A percentile compares a stretch with the other conserved stretches of the same genome.
Evolutionary conservation across 1,140 invertebrate genomes (phyloP).

Genomic region (Conus betulinus): DNA sequence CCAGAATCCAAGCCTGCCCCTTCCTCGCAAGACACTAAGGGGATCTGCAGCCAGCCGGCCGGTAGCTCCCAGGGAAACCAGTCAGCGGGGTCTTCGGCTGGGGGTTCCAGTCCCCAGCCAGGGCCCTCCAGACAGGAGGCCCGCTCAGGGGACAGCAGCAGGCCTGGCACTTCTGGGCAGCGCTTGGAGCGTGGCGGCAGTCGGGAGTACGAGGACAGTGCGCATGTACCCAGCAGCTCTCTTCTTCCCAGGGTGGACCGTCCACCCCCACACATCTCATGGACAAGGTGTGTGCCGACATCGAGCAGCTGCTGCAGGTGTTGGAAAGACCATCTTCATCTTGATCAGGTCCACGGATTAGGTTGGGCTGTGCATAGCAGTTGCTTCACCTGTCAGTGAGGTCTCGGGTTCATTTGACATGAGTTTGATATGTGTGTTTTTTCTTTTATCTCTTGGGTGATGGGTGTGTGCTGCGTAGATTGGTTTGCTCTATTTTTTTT

Average conservation of each 20-base stretch:
- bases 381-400: neutral
- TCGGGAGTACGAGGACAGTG: neutral
- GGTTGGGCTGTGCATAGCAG: neutral
- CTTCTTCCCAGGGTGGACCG: neutral
- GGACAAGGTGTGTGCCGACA: slow-evolving; percentile 64
- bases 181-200: neutral
- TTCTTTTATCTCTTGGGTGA: neutral
- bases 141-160: neutral
- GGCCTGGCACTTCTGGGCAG: slow-evolving; percentile 2
- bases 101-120: neutral
- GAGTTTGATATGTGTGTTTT: neutral
- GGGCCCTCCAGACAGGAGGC: neutral
- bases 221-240: neutral
- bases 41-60: neutral
- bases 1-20: neutral
- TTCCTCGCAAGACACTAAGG: neutral
- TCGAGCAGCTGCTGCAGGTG: slow-evolving; percentile 63
- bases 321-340: slow-evolving; percentile 51
- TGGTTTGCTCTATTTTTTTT: no score
- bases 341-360: neutral
- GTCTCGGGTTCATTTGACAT: neutral
- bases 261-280: slow-evolving; percentile 38
- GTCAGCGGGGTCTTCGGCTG: neutral
- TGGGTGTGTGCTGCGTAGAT: no score
- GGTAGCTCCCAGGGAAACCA: neutral